Evolutionary conservation across 2,113 vertebrate species (phyloP), one percentile per base, ranked within the genome.

Genomic region (Mesembrinibis cayennensis): DNA sequence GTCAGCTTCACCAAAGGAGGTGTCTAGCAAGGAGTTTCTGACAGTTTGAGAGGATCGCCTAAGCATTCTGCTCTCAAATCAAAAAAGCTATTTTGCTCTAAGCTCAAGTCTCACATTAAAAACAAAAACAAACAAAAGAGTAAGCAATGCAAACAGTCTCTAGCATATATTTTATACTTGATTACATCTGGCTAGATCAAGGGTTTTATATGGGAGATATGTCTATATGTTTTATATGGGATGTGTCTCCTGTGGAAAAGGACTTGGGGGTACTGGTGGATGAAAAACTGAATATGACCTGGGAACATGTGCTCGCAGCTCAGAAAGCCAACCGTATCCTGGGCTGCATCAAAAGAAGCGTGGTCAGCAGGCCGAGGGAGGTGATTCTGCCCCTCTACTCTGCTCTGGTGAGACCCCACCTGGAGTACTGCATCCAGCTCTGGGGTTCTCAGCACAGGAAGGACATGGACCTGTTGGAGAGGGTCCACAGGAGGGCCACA

Each of bases 301-400:
- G 6, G 12, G 10, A 66, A 12, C 30, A 10, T 50, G 16, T 0
- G 0, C 26, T 23, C 2, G 4, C 4, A 49, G 30, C 30, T 30
- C 53, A 72, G 27, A 70, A 83, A 21, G 17, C 12, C 36, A 52
- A 2, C 3, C 1, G 1, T 7, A 26, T 62, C 42, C 42, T n/a
- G 19, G 11, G 5, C 22, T 62, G 56, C 26, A 56, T 36, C 36
- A 10, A 17, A 42, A 72, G 30, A 14, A 74, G 4, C 0, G 0
- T 44, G 27, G 7, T 15, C 49, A 82, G 19, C 22, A 91, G 22
- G 11, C 4, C 0, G 0, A 82, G 11, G 8, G 32, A 70, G 3
- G 11, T 4, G 3, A 55, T 50, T 82, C 23, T 78, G 2, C 7
- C 19, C 7, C 13, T 42, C 30, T 63, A 4, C 59, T 69, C 22